Evolutionary conservation across 2,888 invertebrate genomes (phyloP).

Genomic region (Lasioglossum zephyrum): DNA sequence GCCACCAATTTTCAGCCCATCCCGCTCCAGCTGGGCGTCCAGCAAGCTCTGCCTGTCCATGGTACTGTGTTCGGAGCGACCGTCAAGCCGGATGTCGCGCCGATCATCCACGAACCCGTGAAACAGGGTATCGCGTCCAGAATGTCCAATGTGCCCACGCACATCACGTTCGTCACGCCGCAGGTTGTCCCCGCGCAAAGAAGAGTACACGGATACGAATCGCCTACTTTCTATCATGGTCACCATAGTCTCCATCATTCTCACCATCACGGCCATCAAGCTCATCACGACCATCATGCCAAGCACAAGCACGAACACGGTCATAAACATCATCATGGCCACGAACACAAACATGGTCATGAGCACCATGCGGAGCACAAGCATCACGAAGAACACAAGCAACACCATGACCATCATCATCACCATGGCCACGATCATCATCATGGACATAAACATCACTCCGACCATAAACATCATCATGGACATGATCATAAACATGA

Average conservation of each 20-base stretch:
- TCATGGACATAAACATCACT: constrained; percentile 71
- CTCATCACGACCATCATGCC: constrained; percentile 72
- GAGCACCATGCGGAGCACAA: constrained; percentile 74
- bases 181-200: constrained; percentile 35
- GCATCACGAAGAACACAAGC: constrained; percentile 72
- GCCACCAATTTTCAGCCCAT: constrained; percentile 57
- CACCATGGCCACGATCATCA: constrained; percentile 73
- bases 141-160: constrained; percentile 31
- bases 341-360: constrained; percentile 76
- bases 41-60: constrained; percentile 22
- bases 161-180: constrained; percentile 48
- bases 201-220: constrained; percentile 40
- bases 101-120: constrained; percentile 41
- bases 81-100: constrained; percentile 42
- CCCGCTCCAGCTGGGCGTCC: constrained; percentile 41
- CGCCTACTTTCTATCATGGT: constrained; percentile 68
- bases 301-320: constrained; percentile 71
- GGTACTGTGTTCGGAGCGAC: constrained; percentile 40
- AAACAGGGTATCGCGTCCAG: constrained; percentile 50
- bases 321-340: constrained; percentile 72
- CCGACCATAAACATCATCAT: constrained; percentile 74
- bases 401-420: constrained; percentile 72
- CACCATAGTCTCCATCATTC: constrained; percentile 71
- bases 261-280: constrained; percentile 74
- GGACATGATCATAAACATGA: constrained; percentile 73